These are phyloP conservation scores for Slavum lentiscoides DNA, from an alignment of 2,888 invertebrate species.

Conservation along the genomic window DNA sequence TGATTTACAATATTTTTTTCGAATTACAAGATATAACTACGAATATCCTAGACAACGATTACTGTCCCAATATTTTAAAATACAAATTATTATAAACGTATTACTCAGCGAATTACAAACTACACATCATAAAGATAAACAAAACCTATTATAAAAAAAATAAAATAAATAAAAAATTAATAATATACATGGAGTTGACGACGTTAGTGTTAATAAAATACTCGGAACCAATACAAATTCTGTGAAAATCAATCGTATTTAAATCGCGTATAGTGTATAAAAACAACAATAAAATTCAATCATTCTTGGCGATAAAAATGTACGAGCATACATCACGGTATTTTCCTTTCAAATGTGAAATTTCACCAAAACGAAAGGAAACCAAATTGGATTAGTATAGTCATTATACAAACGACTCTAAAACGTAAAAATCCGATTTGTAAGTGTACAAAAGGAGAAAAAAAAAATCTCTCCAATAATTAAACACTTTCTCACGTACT, in stretches of 20 bases:
- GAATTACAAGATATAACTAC: too few relatives aligned
- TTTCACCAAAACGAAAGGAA: background rate
- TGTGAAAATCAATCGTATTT: slow-evolving; percentile 3
- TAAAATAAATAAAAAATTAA: background rate
- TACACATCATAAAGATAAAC: too few relatives aligned
- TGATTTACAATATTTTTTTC: too few relatives aligned
- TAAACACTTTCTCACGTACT: slow-evolving; percentile 5
- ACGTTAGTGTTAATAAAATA: background rate
- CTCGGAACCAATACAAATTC: background rate
- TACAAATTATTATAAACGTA: too few relatives aligned
- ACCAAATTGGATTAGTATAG: slow-evolving; percentile 5
- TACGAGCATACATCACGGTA: background rate
- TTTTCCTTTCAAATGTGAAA: slow-evolving; percentile 5
- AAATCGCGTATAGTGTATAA: background rate
- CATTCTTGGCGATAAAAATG: background rate
- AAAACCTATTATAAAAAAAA: too few relatives aligned
- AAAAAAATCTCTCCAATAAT: slow-evolving; percentile 10
- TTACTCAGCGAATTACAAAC: too few relatives aligned
- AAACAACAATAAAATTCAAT: slow-evolving; percentile 10
- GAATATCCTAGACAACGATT: too few relatives aligned
- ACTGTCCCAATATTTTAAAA: too few relatives aligned
- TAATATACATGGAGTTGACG: background rate
- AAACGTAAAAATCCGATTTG: slow-evolving; percentile 6
- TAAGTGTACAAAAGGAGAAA: background rate
- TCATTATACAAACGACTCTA: slow-evolving; percentile 19